Base-by-base conservation (phyloP, 2,888 invertebrate species). In the Diachrysia chrysitis region DNA sequence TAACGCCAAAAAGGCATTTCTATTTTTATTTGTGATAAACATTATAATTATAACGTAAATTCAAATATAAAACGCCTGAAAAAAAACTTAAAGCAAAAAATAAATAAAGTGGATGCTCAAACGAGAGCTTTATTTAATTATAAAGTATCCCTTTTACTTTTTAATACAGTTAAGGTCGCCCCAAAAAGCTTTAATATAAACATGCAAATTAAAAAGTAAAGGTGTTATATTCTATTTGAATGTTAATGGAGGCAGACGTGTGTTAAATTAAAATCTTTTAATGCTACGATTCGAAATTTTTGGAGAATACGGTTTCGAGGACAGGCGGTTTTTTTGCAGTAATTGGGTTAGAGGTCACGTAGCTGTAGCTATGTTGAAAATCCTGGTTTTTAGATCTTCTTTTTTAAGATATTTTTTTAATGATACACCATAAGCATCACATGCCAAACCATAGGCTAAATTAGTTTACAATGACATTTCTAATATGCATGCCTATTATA, bases 171-270 rank as follows among this genome's bases (percentile, higher is more conserved):
- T 59, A 48, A 5, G 58, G 29, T 14, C 42, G 23, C 14, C 19
- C 42, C 17, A 48, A 58, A 48, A 59, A 23, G 58, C 46, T 59
- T 59, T 29, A 2, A 48, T 29, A 9, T 25, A 29, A 59, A 48
- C 29, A 29, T 29, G 29, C 25, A 48, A 59, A 29, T 48, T 42
- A 48, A 16, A 48, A 29, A 48, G 23, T n/a, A 48, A 48, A 59
- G 25, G 46, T 4, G 46, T 23, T 12, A 16, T 16, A 9, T 58
- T 23, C 10, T 21, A n/a, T 46, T 16, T 23, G 21, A 21, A 37
- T 46, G 2, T 42, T 46, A 46, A 19, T 17, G 29, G 16, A 23
- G 14, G 23, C 7, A n/a, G 23, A 4, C 48, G 12, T 51, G 48
- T 19, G 48, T 51, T 51, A 51, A 21, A 19, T 51, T 1, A 6